These are phyloP conservation scores for Drosophila nigritarsus DNA, from an alignment of 2,888 invertebrate genomes.

Conservation along the genomic window DNA sequence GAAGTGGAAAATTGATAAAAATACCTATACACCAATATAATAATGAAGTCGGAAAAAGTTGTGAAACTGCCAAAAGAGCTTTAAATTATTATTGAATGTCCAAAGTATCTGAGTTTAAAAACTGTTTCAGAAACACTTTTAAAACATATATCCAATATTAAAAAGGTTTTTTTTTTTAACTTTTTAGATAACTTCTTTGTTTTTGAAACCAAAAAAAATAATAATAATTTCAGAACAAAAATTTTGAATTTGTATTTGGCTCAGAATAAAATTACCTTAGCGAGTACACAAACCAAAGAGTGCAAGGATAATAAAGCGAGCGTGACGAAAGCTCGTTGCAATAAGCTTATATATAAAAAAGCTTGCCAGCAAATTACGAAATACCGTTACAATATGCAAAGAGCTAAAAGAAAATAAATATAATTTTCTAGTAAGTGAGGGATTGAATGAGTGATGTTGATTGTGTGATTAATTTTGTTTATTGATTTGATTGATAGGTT, in stretches of 20 bases:
- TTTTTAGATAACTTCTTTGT: neutral
- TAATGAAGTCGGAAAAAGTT: neutral
- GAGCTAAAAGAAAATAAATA: neutral
- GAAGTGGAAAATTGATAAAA: neutral
- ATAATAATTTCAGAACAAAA: neutral
- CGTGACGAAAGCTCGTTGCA: slow-evolving; percentile 30
- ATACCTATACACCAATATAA: neutral
- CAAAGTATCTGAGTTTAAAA: neutral
- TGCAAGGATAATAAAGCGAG: neutral
- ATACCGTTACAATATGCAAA: neutral
- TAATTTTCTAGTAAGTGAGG: neutral
- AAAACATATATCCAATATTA: neutral
- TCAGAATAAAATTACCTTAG: slow-evolving; percentile 1
- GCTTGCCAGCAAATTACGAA: neutral
- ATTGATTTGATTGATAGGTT: too few species aligned
- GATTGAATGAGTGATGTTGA: neutral
- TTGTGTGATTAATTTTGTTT: neutral
- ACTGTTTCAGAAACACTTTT: neutral
- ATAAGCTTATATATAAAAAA: neutral
- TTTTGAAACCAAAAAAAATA: neutral
- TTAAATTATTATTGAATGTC: neutral
- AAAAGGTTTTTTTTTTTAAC: neutral
- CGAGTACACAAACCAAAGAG: slow-evolving; percentile 23
- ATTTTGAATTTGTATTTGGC: neutral
- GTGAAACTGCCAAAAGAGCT: neutral